Evolutionary conservation across 2,113 vertebrate genomes (phyloP).

Genomic region (Tringa solitaria): DNA sequence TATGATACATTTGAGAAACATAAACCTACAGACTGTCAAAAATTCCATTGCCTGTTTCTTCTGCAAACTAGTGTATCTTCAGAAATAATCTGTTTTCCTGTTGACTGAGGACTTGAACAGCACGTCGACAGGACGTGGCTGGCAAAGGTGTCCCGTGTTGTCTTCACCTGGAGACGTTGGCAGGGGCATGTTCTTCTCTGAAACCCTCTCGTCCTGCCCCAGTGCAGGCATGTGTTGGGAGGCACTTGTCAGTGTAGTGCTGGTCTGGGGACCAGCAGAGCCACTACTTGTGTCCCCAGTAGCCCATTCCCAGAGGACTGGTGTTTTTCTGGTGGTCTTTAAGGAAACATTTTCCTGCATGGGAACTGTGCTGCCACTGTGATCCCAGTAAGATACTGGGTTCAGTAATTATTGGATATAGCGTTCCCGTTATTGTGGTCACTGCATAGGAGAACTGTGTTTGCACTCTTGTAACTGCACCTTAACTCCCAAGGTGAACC

Average conservation of each 20-base stretch:
- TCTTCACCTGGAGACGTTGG: background rate
- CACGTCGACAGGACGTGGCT: background rate
- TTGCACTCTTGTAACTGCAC: background rate
- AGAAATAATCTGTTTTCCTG: background rate
- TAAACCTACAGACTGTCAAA: background rate
- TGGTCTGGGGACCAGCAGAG: background rate
- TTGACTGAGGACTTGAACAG: background rate
- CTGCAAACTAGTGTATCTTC: background rate
- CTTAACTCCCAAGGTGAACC: background rate
- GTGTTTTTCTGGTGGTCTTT: background rate
- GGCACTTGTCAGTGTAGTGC: accelerated
- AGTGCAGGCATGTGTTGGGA: accelerated
- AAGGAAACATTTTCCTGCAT: background rate
- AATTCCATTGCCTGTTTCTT: background rate
- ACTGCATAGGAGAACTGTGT: background rate
- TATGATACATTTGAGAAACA: background rate
- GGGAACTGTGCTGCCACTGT: background rate
- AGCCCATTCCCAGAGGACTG: accelerated
- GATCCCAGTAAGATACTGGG: background rate
- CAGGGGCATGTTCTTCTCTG: accelerated
- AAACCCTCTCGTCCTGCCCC: accelerated
- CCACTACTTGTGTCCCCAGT: background rate
- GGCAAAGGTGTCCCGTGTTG: accelerated
- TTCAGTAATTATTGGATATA: background rate
- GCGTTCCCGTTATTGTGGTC: background rate